Base-by-base conservation (phyloP, 1,140 invertebrate genomes). In the Anoplophora glabripennis region DNA sequence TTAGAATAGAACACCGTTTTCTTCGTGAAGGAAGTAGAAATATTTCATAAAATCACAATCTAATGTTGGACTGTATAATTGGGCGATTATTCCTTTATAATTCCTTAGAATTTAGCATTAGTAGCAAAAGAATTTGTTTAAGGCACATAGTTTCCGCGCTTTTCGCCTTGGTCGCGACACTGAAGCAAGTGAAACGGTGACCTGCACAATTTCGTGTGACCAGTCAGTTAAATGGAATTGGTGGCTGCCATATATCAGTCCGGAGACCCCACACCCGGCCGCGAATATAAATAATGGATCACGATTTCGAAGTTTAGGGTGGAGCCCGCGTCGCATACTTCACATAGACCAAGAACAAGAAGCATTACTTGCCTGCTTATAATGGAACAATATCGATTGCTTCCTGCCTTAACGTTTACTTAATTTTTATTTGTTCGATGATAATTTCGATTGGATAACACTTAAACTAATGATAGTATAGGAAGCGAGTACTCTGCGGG, bases 151-250 rank as follows among this genome's bases (percentile, higher is more conserved):
- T 28, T 28, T 28, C 21, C 21, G 21, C 2, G 5, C 21, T 28
- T 28, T 5, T 28, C 5, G 21, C 21, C 21, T 28, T 28, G 21
- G 21, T 51, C 18, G 10, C 12, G 33, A 34, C 9, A n/a, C 17
- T 21, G 18, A 9, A 34, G 11, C 11, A 17, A 21, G 8, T 12
- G 45, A 65, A 68, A 58, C 63, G 40, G 62, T 64, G 64, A 65
- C 59, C 61, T 47, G 53, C 51, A 55, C 55, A 56, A 58, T 68
- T 68, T 57, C 42, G 53, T 61, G 63, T 69, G 65, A 71, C 61
- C 66, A 68, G 65, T 71, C 69, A 69, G 68, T 71, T 69, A 69
- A 69, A 71, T 64, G 56, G 59, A 69, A 69, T 69, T 69, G 69
- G 69, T 69, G 63, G 62, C 59, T 65, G 45, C 62, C 66, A 68